Evolutionary conservation across 2,888 invertebrate species (phyloP), one percentile per base, ranked within the genome.

Genomic region (Drosophila incognita): DNA sequence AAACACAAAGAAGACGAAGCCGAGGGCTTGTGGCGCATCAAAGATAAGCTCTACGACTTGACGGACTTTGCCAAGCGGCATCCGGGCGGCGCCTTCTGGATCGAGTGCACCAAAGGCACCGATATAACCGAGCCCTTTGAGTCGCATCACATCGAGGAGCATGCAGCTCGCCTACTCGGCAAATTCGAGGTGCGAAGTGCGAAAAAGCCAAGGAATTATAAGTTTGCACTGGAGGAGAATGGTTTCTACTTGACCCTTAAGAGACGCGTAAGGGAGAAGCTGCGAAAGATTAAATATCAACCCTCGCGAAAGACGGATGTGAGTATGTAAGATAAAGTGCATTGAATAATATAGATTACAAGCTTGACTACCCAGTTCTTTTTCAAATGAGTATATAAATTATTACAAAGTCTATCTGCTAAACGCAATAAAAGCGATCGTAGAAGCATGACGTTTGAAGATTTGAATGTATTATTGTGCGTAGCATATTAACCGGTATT

Each of bases 81-180:
- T 94, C 99, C 98, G 2, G 98, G 98, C 51, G 97, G 98, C 1
- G 92, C 94, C 2, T 95, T 96, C 87, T 97, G 97, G 97, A 90
- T 97, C 33, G 93, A 94, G 62, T 90, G 95, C 21, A 95, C 96
- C 5, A 95, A 95, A 94, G 97, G 96, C 3, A 96, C 95, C 8
- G 97, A 97, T 82, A 96, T 97, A 65, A 97, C 97, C 0, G 97
- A 97, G 93, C 95, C 95, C 15, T 97, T 97, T 86, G 96, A 96
- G 93, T 92, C 94, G 1, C 96, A 96, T 91, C 97, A 97, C 90
- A 90, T 97, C 24, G 94, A 94, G 18, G 93, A 93, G 4, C 93
- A 93, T n/a, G 94, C 95, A 0, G 94, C 94, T 78, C 93, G 93
- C 58, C 81, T 96, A 56, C 91, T 97, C 8, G 92, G 94, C 11